Percentiles rank a stretch among this genome's conserved stretches.
phyloP scores from a whole-genome alignment of 1,140 invertebrate genomes.

The Aphidius gifuensis region DNA sequence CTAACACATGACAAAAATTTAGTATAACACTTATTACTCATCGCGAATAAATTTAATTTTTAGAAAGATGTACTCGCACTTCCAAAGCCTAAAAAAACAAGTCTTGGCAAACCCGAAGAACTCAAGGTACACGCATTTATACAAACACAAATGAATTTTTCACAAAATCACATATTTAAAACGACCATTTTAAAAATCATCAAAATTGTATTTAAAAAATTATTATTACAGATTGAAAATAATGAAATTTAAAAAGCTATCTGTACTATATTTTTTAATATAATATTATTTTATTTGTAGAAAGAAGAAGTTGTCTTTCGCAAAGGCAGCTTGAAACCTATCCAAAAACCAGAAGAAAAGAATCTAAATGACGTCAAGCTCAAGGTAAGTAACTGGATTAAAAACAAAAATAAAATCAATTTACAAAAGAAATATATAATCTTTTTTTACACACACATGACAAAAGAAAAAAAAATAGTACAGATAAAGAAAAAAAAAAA shows the following conservation, averaged over 20 bases:
- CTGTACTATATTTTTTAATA: conserved; percentile 1
- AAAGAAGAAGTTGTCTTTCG: conserved; percentile 35
- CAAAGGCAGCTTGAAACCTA: conserved; percentile 40
- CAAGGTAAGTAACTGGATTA: conserved; percentile 11
- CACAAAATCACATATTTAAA: conserved; percentile 4
- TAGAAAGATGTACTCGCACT: conserved; percentile 22
- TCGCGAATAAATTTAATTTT: conserved; percentile 22
- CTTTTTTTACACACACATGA: too few relatives aligned
- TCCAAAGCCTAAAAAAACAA: conserved; percentile 26
- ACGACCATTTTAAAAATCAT: background rate
- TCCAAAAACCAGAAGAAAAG: conserved; percentile 35
- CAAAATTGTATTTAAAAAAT: too few relatives aligned
- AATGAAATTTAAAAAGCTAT: background rate
- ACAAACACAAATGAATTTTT: conserved; percentile 8
- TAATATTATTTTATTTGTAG: conserved; percentile 28
- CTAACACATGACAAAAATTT: conserved; percentile 1
- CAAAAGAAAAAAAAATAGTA: too few relatives aligned
- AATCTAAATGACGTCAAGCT: conserved; percentile 11
- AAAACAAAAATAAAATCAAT: too few relatives aligned
- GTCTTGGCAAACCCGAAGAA: conserved; percentile 27
- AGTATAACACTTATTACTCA: conserved; percentile 14
- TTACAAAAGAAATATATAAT: too few relatives aligned
- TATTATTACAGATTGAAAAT: background rate
- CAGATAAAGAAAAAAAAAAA: too few relatives aligned
- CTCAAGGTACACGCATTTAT: conserved; percentile 24